phyloP scores from a whole-genome alignment of 1,140 invertebrate species.

The Drosophila athabasca region DNA sequence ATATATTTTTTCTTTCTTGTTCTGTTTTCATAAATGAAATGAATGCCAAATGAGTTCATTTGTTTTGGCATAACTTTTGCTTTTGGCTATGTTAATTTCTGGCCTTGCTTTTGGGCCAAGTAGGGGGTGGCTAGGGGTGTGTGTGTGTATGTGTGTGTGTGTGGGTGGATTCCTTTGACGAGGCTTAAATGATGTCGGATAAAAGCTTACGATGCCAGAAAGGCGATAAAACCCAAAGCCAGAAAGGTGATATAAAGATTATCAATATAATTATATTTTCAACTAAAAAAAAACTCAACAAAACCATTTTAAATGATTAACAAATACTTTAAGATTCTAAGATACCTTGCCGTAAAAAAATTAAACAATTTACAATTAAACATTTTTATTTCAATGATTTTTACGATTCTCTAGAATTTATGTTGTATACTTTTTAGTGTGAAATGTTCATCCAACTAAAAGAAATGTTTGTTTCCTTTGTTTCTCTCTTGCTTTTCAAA shows the following conservation, averaged over 20 bases:
- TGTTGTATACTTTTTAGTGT: background rate
- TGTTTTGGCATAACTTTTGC: constrained; percentile 40
- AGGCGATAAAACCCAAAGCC: no score
- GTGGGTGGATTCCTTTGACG: no score
- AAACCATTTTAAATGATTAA: no score
- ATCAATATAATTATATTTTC: no score
- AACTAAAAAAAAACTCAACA: no score
- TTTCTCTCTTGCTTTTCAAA: constrained; percentile 21
- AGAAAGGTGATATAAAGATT: no score
- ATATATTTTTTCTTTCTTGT: constrained; percentile 22
- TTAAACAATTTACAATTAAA: no score
- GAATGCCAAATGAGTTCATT: constrained; percentile 50
- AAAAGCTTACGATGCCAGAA: no score
- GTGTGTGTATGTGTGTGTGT: no score
- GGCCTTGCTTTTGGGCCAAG: background rate
- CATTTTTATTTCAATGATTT: background rate
- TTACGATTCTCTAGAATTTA: background rate
- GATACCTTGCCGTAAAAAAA: no score
- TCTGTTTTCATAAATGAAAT: constrained; percentile 44
- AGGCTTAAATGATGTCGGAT: no score
- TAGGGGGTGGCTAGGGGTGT: background rate
- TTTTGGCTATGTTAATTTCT: constrained; percentile 20
- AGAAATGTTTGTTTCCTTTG: constrained; percentile 33
- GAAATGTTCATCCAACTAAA: constrained; percentile 15
- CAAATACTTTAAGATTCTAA: background rate